Percentiles rank a stretch among this genome's conserved stretches.
Evolutionary conservation across 92 coral and sea anemone genomes (phyloP).

Genomic region (Epizoanthus rinbou): DNA sequence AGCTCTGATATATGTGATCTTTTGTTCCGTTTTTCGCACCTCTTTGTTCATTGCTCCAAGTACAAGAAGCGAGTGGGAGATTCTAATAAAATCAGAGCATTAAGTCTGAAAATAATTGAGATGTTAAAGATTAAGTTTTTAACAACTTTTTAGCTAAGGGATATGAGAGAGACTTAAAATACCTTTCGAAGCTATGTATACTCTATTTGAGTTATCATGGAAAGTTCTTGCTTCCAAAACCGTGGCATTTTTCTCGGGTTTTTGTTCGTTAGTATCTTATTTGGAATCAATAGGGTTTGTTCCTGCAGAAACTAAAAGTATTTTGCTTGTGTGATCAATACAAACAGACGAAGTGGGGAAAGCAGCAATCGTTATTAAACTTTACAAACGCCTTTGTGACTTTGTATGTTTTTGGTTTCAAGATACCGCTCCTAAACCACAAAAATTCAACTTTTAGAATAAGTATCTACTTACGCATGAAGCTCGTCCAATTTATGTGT

Average conservation of each 20-base stretch:
- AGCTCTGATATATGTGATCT: conserved; percentile 9
- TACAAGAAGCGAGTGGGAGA: background rate
- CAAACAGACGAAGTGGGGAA: conserved; percentile 8
- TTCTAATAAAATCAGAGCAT: conserved; percentile 10
- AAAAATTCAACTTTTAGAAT: conserved; percentile 7
- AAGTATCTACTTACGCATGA: background rate
- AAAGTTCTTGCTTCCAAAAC: background rate
- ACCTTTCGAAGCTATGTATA: background rate
- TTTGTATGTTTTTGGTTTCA: background rate
- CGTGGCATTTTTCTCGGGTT: background rate
- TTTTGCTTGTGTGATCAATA: conserved; percentile 24
- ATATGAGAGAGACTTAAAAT: no score
- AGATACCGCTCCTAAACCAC: conserved; percentile 22
- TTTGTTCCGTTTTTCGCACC: conserved; percentile 9
- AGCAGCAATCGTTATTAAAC: conserved; percentile 21
- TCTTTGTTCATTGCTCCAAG: conserved; percentile 19
- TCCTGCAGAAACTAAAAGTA: background rate
- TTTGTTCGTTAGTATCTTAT: background rate
- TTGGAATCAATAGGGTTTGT: no score
- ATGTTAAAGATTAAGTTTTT: conserved; percentile 13
- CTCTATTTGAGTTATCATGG: background rate
- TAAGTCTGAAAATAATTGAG: conserved; percentile 3
- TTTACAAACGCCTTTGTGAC: conserved; percentile 13
- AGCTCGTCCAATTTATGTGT: no score
- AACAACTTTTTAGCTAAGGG: conserved; percentile 3